Evolutionary conservation across 2,113 vertebrate species (phyloP), one percentile per base, ranked within the genome.

Genomic region (Turdus rufiventris): DNA sequence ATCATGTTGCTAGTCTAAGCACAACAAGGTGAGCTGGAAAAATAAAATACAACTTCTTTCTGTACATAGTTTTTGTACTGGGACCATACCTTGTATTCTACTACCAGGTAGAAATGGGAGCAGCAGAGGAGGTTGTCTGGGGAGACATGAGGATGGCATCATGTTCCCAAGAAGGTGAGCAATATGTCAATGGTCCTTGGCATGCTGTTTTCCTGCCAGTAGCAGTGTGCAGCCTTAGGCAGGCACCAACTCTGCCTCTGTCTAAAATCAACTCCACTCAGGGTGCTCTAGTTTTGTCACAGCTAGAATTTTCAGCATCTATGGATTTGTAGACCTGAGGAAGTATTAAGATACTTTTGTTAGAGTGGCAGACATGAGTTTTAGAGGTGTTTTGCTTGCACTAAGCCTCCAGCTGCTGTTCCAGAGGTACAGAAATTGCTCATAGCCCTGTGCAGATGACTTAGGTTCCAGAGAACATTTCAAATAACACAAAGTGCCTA

Each of bases 11-110:
- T 80, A 66, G 11, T 38, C 90, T 92, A 93, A 96, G 76, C 50
- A 80, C 88, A 97, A 94, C 54, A 91, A 95, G 76, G 65, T 95
- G 61, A 97, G 53, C 72, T 58, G 77, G 75, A 89, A 94, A 97
- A 95, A 91, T 56, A 96, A 95, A 88, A 91, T 68, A 92, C 47
- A 90, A 83, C 74, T 79, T 91, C 68, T 91, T 94, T 95, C 84
- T 89, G 66, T 89, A 96, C 92, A 77, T 43, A 92, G 56, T 53
- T 88, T 80, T 94, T 94, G 53, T 68, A 48, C 61, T 53, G 77
- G 87, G 80, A 95, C 81, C 80, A 96, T 91, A 38, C 62, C 78
- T 92, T 80, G 58, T 42, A 73, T 43, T 91, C n/a, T 72, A 34
- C 67, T 57, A 42, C 12, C n/a, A 91, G 71, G 33, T 16, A 57